These are phyloP conservation scores for Hanleya hanleyi DNA, from an alignment of 2,888 invertebrate species.

Conservation along the genomic window DNA sequence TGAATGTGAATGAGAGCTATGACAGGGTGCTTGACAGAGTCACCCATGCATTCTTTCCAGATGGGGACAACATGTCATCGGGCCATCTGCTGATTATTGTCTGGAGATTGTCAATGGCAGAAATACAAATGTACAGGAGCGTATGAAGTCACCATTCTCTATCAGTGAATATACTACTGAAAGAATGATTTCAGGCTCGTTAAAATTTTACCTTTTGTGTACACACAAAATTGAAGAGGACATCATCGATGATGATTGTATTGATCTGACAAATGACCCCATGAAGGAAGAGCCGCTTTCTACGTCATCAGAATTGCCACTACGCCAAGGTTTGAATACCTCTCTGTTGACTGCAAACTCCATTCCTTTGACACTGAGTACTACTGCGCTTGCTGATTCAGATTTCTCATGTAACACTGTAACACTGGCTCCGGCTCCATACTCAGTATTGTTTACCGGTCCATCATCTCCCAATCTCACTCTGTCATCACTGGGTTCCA, in stretches of 20 bases:
- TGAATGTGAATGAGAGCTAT: conserved; percentile 39
- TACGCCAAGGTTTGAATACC: too few relatives aligned
- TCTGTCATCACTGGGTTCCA: too few relatives aligned
- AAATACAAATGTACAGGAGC: background rate
- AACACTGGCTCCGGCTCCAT: too few relatives aligned
- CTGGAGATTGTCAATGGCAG: background rate
- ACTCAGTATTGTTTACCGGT: too few relatives aligned
- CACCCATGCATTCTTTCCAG: background rate
- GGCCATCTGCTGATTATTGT: background rate
- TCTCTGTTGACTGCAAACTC: too few relatives aligned
- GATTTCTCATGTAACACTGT: background rate
- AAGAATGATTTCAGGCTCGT: background rate
- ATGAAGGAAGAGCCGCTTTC: too few relatives aligned
- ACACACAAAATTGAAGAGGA: too few relatives aligned
- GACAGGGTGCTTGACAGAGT: background rate
- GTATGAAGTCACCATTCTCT: background rate
- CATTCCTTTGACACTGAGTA: too few relatives aligned
- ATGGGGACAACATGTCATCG: background rate
- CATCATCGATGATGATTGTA: too few relatives aligned
- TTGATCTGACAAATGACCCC: too few relatives aligned
- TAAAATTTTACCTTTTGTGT: background rate
- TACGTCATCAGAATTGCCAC: too few relatives aligned
- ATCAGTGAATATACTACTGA: background rate
- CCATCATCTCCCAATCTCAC: too few relatives aligned
- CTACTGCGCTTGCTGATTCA: background rate